Conservation (phyloP, 2,113 vertebrate genomes). For the Myotis brandtii region DNA sequence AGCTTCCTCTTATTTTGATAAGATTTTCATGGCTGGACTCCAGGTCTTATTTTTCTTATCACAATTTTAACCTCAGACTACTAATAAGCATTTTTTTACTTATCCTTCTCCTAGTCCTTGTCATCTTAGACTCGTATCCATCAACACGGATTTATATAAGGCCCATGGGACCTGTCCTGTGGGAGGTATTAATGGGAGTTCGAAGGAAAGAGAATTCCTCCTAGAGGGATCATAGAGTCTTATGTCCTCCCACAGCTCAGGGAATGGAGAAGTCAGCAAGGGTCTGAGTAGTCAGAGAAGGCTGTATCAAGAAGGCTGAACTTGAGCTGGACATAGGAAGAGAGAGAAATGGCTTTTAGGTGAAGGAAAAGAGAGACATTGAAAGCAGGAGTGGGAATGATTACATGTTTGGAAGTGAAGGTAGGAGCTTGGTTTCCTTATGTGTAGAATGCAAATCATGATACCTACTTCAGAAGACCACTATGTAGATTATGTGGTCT, state of each 20-base stretch:
- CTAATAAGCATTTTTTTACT: not conserved
- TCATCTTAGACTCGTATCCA: not conserved
- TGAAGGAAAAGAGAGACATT: not conserved
- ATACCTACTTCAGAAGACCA: not conserved
- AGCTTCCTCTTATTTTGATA: not conserved
- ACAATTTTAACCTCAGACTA: not conserved
- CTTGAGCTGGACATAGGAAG: not conserved
- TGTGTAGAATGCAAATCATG: not conserved
- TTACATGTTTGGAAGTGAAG: not conserved
- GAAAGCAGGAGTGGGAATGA: not conserved
- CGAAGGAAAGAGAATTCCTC: not conserved
- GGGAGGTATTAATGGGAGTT: not conserved
- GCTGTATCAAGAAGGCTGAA: not conserved
- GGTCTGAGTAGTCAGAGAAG: not conserved
- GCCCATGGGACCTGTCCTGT: not conserved
- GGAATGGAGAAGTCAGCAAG: not conserved
- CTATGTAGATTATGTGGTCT: not conserved
- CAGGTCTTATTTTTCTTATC: not conserved
- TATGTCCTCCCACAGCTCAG: not conserved
- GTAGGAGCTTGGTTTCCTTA: not conserved
- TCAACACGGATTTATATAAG: not conserved
- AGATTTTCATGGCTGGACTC: slow-evolving; percentile 8
- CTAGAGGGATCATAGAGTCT: not conserved
- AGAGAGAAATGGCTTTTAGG: not conserved
- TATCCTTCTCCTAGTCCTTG: not conserved